Evolutionary conservation across 2,888 invertebrate species (phyloP), one percentile per base, ranked within the genome.

Genomic region (Epistrophe eligans): DNA sequence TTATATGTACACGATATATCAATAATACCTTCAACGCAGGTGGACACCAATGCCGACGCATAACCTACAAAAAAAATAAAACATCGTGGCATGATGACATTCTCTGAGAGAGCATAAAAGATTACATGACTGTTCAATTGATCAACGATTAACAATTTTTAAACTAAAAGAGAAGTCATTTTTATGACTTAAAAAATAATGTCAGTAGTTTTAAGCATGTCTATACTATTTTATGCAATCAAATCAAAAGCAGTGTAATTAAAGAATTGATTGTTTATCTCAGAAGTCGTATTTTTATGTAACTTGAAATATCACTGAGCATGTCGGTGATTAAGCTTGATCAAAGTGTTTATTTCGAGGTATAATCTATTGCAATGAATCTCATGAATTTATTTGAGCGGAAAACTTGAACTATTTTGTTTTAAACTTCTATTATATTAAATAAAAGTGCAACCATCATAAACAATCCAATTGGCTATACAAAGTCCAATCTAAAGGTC

Each of bases 201-300:
- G 70, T 55, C 40, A 70, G 24, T 52, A 38, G 55, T 55, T 15
- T 67, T n/a, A 35, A 70, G 11, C 15, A 40, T 40, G 70, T 40
- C 70, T 28, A 19, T 40, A 38, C 55, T 50, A 40, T 43, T 60
- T 52, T 70, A 57, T 55, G 50, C 58, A 72, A 82, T 72, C 17
- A 72, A 77, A 67, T 66, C 48, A 52, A 70, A 74, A 67, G 67
- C 57, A 67, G 48, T 40, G 60, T 67, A 79, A 83, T 83, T 83
- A 83, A 74, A 60, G 45, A 66, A 79, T 79, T 73, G 73, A 73
- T 73, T 48, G 66, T 66, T 57, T 19, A 58, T 57, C 66, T 67
- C 15, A 15, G 6, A 67, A 67, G 50, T 38, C 0, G 48, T 50
- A 17, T 48, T 35, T 66, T 79, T 79, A 72, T 48, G 64, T 64